phyloP scores from a whole-genome alignment of 2,113 vertebrate species.

The Psilopogon haemacephalus region DNA sequence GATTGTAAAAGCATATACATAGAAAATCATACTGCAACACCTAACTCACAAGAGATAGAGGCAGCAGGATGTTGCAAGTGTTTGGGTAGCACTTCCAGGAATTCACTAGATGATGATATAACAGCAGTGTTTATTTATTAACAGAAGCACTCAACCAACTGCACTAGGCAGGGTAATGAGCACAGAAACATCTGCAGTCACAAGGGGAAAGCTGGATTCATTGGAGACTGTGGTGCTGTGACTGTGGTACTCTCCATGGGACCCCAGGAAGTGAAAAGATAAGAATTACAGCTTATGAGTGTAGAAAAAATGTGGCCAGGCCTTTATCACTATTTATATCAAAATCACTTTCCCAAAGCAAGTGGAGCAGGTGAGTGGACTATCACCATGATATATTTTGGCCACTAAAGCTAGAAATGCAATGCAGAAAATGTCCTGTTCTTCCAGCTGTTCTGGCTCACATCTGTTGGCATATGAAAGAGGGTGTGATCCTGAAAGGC shows the following conservation, averaged over 20 bases:
- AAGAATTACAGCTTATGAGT: not conserved
- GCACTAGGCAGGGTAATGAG: slow-evolving; percentile 1
- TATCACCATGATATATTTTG: not conserved
- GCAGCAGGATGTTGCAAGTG: not conserved
- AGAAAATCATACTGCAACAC: not conserved
- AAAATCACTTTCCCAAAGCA: not conserved
- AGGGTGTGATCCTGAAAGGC: accelerated
- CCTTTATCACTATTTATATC: not conserved
- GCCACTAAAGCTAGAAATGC: not conserved
- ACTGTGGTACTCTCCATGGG: not conserved
- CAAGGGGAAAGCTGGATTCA: not conserved
- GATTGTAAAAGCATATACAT: not conserved
- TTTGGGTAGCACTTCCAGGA: not conserved
- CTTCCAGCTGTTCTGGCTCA: not conserved
- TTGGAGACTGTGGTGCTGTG: not conserved
- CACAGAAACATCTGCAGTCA: slow-evolving; percentile 25
- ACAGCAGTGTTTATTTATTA: slow-evolving; percentile 27
- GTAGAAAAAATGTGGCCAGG: not conserved
- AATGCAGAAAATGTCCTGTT: not conserved
- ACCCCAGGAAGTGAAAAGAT: not conserved
- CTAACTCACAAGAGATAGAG: not conserved
- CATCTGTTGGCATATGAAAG: not conserved
- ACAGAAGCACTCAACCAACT: not conserved
- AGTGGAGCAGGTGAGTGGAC: not conserved
- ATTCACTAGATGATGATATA: slow-evolving; percentile 10